These are phyloP conservation scores for Oasisia sp. DNA, from an alignment of 2,888 invertebrate genomes.

Conservation along the genomic window DNA sequence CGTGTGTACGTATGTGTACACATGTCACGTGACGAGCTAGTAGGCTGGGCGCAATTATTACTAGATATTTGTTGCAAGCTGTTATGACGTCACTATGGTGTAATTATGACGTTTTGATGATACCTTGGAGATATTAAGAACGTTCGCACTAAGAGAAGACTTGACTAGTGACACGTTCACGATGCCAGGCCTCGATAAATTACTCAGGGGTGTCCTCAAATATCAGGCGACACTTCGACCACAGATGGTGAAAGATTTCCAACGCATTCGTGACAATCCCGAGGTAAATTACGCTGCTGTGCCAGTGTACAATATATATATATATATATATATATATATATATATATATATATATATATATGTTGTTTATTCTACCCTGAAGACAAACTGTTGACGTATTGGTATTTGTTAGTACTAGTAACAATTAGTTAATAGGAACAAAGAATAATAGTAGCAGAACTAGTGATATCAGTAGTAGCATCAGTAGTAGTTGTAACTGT, in stretches of 20 bases:
- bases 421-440: no score
- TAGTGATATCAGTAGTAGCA: no score
- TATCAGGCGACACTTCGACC: slow-evolving; percentile 84
- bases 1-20: neutral
- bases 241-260: slow-evolving; percentile 91
- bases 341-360: no score
- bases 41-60: neutral
- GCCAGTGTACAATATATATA: no score
- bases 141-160: neutral
- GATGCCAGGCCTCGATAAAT: slow-evolving; percentile 76
- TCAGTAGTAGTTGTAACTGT: no score
- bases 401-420: no score
- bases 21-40: neutral
- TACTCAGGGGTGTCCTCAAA: slow-evolving; percentile 88
- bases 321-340: no score
- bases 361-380: no score
- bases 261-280: slow-evolving; percentile 88
- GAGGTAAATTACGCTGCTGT: slow-evolving; percentile 70
- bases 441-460: no score
- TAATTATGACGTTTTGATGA: neutral
- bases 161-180: neutral
- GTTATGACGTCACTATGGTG: neutral
- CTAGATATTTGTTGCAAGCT: neutral
- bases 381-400: no score
- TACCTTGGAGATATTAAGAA: neutral